phyloP scores from a whole-genome alignment of 2,888 invertebrate species.

The Eupithecia exiguata region DNA sequence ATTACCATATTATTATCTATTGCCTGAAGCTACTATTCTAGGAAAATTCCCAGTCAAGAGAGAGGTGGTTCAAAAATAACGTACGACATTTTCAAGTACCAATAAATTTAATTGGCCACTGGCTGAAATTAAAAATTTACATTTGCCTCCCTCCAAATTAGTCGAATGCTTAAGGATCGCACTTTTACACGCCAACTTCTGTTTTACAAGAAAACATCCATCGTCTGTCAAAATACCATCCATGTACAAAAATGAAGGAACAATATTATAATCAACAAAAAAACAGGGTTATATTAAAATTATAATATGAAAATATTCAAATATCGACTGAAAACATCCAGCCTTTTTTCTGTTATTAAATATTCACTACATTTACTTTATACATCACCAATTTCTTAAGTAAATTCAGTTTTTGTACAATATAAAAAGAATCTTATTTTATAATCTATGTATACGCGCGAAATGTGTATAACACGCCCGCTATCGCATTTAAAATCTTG shows the following conservation, averaged over 20 bases:
- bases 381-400: constrained; percentile 84
- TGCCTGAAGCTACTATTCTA: too few relatives aligned
- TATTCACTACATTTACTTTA: constrained; percentile 83
- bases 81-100: constrained; percentile 76
- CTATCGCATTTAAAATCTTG: constrained; percentile 67
- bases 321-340: constrained; percentile 80
- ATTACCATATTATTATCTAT: not conserved
- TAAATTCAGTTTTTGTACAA: constrained; percentile 84
- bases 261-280: constrained; percentile 74
- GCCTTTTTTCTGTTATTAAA: constrained; percentile 83
- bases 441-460: constrained; percentile 76
- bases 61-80: constrained; percentile 59
- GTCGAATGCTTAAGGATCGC: constrained; percentile 64
- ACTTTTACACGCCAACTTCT: constrained; percentile 50
- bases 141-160: constrained; percentile 73
- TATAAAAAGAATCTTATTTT: constrained; percentile 84
- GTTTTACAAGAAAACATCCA: constrained; percentile 34
- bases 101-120: constrained; percentile 83
- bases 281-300: constrained; percentile 84
- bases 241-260: constrained; percentile 79
- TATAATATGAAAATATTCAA: constrained; percentile 85
- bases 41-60: too few relatives aligned
- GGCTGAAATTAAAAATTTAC: constrained; percentile 82
- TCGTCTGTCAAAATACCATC: constrained; percentile 56
- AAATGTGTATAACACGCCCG: constrained; percentile 74